Conservation (phyloP, 2,797 vertebrate genomes). For the Rousettus madagascariensis region DNA sequence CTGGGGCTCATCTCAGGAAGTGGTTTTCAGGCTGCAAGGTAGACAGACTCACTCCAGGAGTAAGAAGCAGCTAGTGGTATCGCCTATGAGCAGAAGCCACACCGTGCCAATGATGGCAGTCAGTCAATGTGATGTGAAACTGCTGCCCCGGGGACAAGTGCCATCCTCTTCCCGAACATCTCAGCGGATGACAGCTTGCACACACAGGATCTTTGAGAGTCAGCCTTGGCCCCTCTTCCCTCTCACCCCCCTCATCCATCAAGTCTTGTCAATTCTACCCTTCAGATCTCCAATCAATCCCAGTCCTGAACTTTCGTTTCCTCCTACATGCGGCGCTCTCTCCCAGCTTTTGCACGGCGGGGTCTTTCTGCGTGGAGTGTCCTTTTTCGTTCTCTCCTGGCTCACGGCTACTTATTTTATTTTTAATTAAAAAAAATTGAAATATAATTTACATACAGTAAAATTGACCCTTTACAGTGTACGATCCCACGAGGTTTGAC, state of each 20-base stretch:
- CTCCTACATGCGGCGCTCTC: background rate
- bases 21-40: background rate
- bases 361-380: background rate
- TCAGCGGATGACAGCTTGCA: background rate
- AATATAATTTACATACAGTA: background rate
- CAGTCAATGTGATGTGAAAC: background rate
- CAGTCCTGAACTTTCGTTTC: background rate
- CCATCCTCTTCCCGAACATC: background rate
- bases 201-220: background rate
- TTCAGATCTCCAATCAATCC: background rate
- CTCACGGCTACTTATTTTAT: background rate
- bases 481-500: background rate
- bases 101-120: background rate
- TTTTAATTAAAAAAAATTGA: background rate
- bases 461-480: background rate
- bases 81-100: background rate
- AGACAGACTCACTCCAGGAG: background rate
- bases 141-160: background rate
- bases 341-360: background rate
- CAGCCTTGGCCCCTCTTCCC: background rate
- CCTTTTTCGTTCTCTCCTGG: background rate
- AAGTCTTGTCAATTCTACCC: background rate
- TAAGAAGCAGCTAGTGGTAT: background rate
- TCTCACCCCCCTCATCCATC: background rate
- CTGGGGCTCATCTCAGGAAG: conserved; percentile 46